Conservation (phyloP, 2,797 vertebrate species). For the Cossypha heuglini region DNA sequence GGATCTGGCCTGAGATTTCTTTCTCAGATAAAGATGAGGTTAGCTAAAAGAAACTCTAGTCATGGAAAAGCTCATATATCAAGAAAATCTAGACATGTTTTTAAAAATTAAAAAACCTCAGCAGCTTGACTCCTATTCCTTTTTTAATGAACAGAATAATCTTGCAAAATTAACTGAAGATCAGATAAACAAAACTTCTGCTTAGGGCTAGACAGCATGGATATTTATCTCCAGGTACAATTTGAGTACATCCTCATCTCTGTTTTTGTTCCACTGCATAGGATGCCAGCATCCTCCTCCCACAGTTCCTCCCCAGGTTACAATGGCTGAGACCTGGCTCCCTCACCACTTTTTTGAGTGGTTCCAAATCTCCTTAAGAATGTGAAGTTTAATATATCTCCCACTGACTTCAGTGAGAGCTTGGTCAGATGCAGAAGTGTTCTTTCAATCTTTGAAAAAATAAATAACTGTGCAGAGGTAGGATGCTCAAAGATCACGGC, state of each 20-base stretch:
- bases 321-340: not conserved
- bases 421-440: rapidly evolving
- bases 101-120: rapidly evolving
- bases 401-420: not conserved
- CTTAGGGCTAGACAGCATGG: not conserved
- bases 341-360: rapidly evolving
- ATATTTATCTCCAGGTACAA: not conserved
- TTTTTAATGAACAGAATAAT: not conserved
- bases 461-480: not conserved
- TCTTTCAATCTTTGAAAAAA: not conserved
- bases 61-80: conserved; percentile 1
- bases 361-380: not conserved
- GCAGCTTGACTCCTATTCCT: not conserved
- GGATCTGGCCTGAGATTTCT: conserved; percentile 10
- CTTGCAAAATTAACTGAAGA: conserved; percentile 7
- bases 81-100: not conserved
- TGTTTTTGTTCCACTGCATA: not conserved
- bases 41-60: not conserved
- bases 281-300: not conserved
- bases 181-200: conserved; percentile 34
- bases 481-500: rapidly evolving
- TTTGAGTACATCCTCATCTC: not conserved
- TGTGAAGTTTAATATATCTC: not conserved
- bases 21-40: not conserved
- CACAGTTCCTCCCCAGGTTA: not conserved